These are phyloP conservation scores for Bradypodion pumilum DNA, from an alignment of 2,797 vertebrate genomes.

Conservation along the genomic window DNA sequence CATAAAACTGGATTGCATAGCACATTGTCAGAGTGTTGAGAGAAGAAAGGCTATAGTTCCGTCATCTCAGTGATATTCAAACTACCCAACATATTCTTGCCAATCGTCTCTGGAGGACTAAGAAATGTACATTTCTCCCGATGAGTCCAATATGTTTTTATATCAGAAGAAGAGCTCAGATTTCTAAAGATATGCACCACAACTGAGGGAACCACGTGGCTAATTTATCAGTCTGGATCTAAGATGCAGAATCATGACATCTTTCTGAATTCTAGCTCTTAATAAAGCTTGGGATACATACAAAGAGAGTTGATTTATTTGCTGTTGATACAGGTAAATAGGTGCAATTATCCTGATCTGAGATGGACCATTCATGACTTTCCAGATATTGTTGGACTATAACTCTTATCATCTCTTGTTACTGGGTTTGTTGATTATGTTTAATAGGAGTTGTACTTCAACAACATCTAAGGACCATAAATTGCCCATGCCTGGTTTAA, in stretches of 20 bases:
- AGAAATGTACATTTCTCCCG: too few species aligned
- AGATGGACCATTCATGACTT: background rate
- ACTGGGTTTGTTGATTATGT: background rate
- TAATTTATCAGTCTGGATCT: background rate
- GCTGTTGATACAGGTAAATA: background rate
- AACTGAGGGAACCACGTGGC: background rate
- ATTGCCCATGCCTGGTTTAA: background rate
- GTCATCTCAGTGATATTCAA: background rate
- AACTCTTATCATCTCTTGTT: background rate
- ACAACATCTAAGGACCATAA: background rate
- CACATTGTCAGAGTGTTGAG: slow-evolving; percentile 13
- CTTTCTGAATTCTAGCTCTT: background rate
- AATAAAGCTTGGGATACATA: background rate
- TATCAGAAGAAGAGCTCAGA: background rate
- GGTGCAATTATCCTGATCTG: background rate
- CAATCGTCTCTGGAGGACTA: background rate
- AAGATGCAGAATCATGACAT: background rate
- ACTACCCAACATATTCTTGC: background rate
- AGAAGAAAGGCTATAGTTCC: slow-evolving; percentile 23
- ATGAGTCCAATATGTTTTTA: background rate
- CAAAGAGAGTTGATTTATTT: background rate
- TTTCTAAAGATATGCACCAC: background rate
- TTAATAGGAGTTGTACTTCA: background rate
- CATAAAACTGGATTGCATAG: slow-evolving; percentile 30
- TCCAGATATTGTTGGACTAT: background rate